These are phyloP conservation scores for Argynnis bischoffii DNA, from an alignment of 2,888 invertebrate genomes.

Conservation along the genomic window DNA sequence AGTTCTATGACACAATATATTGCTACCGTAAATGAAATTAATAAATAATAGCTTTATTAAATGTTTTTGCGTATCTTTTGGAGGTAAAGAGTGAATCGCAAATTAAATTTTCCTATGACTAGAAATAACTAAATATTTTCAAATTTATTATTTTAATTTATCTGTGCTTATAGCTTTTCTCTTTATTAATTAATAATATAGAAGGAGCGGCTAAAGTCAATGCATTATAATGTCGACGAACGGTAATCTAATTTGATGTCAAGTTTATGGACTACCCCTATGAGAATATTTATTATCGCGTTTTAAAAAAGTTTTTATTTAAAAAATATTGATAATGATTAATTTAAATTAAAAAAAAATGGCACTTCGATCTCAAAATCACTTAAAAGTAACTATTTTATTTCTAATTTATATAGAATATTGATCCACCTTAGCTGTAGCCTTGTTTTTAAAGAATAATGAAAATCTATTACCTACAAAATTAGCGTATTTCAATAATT, in stretches of 20 bases:
- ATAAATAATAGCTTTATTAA: no score
- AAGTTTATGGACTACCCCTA: slow-evolving; percentile 18
- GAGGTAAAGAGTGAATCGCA: no score
- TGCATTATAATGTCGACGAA: slow-evolving; percentile 16
- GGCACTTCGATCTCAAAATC: neutral
- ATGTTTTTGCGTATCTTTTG: no score
- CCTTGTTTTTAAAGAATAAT: no score
- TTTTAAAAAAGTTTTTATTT: neutral
- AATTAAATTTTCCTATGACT: no score
- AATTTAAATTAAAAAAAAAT: neutral
- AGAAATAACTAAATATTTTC: no score
- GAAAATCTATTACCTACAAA: no score
- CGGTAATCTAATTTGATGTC: slow-evolving; percentile 20
- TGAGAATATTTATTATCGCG: neutral
- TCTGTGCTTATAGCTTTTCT: neutral
- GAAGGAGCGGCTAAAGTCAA: slow-evolving; percentile 13
- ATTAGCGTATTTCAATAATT: no score
- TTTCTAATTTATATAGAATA: neutral
- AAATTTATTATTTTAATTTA: no score
- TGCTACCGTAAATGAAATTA: no score
- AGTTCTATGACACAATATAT: no score
- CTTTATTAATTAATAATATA: slow-evolving; percentile 4
- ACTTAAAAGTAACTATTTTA: neutral
- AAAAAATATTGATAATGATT: neutral
- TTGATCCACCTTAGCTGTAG: neutral